A percentile compares a stretch with the other conserved stretches of the same genome.
Conservation (phyloP, 2,888 invertebrate species). For the Alloplasta piceator region DNA sequence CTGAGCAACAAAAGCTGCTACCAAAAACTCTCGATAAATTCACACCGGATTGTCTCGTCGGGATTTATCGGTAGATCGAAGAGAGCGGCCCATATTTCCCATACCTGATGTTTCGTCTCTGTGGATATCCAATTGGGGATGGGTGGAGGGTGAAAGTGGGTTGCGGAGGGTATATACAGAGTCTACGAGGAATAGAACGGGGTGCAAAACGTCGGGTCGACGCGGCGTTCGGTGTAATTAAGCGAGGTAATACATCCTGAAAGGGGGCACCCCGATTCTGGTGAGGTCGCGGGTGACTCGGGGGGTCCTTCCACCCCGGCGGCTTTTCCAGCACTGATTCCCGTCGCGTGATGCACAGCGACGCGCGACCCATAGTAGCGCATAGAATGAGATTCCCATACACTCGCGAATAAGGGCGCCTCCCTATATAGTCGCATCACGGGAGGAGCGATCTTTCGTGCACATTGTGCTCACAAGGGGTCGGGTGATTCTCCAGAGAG, state of each 20-base stretch:
- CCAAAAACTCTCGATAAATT: no score
- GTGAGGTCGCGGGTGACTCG: conserved; percentile 52
- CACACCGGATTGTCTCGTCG: no score
- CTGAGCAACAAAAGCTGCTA: no score
- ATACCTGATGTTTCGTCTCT: no score
- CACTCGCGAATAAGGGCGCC: conserved; percentile 8
- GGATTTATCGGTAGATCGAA: no score
- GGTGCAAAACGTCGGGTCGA: conserved; percentile 44
- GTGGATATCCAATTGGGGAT: no score
- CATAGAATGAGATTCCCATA: conserved; percentile 53
- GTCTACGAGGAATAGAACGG: background rate
- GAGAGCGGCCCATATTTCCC: no score
- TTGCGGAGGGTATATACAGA: no score
- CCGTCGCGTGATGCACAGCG: conserved; percentile 36
- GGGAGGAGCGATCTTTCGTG: conserved; percentile 48
- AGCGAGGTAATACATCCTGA: conserved; percentile 68
- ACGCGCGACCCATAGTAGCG: conserved; percentile 22
- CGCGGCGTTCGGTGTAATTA: conserved; percentile 62
- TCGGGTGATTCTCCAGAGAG: conserved; percentile 46
- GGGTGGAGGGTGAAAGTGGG: no score
- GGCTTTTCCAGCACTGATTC: conserved; percentile 53
- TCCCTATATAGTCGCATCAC: conserved; percentile 20
- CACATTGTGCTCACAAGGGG: conserved; percentile 40
- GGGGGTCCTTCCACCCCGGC: conserved; percentile 23
- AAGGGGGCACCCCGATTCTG: conserved; percentile 46